Conservation (phyloP, 2,888 invertebrate species). For the Athalia circularis region DNA sequence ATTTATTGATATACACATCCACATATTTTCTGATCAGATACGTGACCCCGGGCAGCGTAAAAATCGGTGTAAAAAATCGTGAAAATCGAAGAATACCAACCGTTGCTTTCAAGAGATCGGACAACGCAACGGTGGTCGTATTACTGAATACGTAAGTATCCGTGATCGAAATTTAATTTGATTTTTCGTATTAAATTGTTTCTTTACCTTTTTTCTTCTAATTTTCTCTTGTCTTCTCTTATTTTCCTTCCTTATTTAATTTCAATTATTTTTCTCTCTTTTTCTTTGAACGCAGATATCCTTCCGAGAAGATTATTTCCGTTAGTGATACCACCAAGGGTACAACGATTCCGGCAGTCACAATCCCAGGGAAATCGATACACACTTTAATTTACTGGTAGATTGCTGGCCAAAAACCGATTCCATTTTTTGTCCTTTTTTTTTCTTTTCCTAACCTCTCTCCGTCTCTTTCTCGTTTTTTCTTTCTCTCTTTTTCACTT, state of each 20-base stretch:
- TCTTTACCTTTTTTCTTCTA: neutral
- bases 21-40: slow-evolving; percentile 45
- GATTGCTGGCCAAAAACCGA: neutral
- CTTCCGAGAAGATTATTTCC: slow-evolving; percentile 46
- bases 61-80: slow-evolving; percentile 42
- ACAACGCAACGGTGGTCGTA: slow-evolving; percentile 43
- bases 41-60: slow-evolving; percentile 47
- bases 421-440: neutral
- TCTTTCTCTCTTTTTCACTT: too few species aligned
- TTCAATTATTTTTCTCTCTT: neutral
- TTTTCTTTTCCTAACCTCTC: too few species aligned
- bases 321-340: slow-evolving; percentile 49
- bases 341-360: neutral
- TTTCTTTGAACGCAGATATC: slow-evolving; percentile 11
- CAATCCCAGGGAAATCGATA: slow-evolving; percentile 48
- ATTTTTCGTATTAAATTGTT: neutral
- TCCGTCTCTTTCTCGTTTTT: too few species aligned
- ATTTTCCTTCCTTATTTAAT: neutral
- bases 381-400: slow-evolving; percentile 53
- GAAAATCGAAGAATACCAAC: slow-evolving; percentile 26
- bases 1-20: neutral
- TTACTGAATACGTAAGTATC: slow-evolving; percentile 30
- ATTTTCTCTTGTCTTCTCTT: neutral
- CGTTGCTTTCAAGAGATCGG: slow-evolving; percentile 47
- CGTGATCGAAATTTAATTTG: neutral